Evolutionary conservation across 2,113 vertebrate species (phyloP), one percentile per base, ranked within the genome.

Genomic region (Diadophis punctatus): DNA sequence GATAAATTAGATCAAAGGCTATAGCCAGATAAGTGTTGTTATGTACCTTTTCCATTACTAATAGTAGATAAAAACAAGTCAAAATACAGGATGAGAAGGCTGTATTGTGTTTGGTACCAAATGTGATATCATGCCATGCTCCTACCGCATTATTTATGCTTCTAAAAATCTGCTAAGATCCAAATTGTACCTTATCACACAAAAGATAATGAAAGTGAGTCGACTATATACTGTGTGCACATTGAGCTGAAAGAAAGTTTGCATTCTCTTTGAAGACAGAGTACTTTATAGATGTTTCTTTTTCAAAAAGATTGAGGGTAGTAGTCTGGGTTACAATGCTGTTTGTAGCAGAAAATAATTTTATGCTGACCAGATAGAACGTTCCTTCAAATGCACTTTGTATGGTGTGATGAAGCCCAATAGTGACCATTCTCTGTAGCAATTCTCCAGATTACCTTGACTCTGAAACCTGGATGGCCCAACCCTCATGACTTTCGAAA

Each of bases 281-380:
- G 16, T 93, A 94, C 90, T 96, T 94, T 94, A 92, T 95, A 94
- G 12, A 43, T 94, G 93, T 53, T 92, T 96, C 84, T 94, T 96
- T 95, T 56, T 95, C 80, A 74, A 92, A 96, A 96, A 95, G 96
- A 97, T 97, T 91, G 93, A 96, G 96, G 96, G 93, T 94, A 96
- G 94, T 94, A 95, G 95, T 94, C 93, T 93, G 90, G 95, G 93
- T 94, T 95, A 96, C 90, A 91, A 92, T 0, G 52, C 93, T 43
- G 68, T 93, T 87, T 96, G 93, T 97, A 96, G 97, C 95, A 97
- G 94, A 97, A 96, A 0, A 96, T 96, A 95, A 97, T 95, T 96
- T 96, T 93, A 90, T 89, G 95, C 94, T 95, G 93, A 96, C 95
- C 96, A 96, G 96, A 96, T 96, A 93, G 91, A 48, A 87, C 87